Evolutionary conservation across 2,888 invertebrate species (phyloP), one percentile per base, ranked within the genome.

Genomic region (Drosophila mayaguana): DNA sequence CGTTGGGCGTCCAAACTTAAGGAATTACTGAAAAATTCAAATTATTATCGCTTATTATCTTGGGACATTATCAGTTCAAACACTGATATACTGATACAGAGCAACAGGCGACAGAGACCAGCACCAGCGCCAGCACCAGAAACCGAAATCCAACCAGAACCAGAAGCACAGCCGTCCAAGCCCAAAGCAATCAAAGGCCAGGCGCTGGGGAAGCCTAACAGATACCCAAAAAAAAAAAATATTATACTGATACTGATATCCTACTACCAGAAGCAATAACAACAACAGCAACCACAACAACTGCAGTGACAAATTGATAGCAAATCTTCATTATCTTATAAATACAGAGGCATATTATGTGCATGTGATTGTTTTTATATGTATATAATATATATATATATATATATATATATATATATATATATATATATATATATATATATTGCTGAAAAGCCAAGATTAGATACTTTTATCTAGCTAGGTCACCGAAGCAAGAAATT

Each of bases 41-140:
- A 92, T 91, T 91, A 91, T 92, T 91, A 91, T 92, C 91, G 91
- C 92, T 91, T 92, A 91, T 91, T 91, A 91, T 91, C 92, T 91
- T 91, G 90, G 83, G 90, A 86, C 91, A 91, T 91, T 91, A 91
- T 91, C 91, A 91, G 91, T 92, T 91, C 92, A 92, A 91, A 92
- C 87, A 91, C 90, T 89, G 90, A 90, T 89, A 89, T 88, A 91
- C 91, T 90, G 92, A 91, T 91, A 91, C 91, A 86, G 90, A 66
- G 66, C 40, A 56, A 34, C 46, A 66, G 66, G 68, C 68, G 59
- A 59, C 59, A 59, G 38, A 72, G 64, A 50, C 63, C 56, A 69
- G 61, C 57, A 48, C 50, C 53, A 34, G 61, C 66, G 48, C 61
- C 56, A 69, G 57, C 54, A 53, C 46, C 54, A 22, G 61, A 72